Evolutionary conservation across 2,113 vertebrate species (phyloP).

Genomic region (Xerus inauris): DNA sequence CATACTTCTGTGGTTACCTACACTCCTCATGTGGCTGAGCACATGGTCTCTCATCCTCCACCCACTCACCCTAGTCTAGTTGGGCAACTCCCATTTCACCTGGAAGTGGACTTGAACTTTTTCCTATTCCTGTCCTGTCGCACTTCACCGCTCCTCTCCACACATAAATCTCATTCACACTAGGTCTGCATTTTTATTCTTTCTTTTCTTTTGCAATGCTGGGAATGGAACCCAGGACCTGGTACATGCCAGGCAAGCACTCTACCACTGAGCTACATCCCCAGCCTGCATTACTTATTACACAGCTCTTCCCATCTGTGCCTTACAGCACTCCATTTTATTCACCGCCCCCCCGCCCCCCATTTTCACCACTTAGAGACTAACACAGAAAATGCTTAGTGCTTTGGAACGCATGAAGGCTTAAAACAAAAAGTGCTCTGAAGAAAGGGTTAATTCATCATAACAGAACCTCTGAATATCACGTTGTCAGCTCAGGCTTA

Average conservation of each 20-base stretch:
- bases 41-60: rapidly evolving
- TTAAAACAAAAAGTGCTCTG: not conserved
- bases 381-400: not conserved
- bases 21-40: rapidly evolving
- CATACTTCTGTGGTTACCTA: rapidly evolving
- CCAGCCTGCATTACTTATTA: not conserved
- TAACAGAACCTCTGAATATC: not conserved
- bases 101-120: not conserved
- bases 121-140: rapidly evolving
- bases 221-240: not conserved
- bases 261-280: not conserved
- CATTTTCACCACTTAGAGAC: not conserved
- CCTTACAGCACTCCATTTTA: not conserved
- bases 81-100: not conserved
- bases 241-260: not conserved
- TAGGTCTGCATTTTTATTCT: rapidly evolving
- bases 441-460: not conserved
- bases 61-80: not conserved
- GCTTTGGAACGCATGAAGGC: not conserved
- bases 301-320: not conserved
- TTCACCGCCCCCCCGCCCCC: too few species aligned
- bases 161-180: not conserved
- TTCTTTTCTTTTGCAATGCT: not conserved
- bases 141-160: rapidly evolving
- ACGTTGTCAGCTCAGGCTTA: not conserved